Evolutionary conservation across 2,888 invertebrate species (phyloP), one percentile per base, ranked within the genome.

Genomic region (Camptogramma bilineatum): DNA sequence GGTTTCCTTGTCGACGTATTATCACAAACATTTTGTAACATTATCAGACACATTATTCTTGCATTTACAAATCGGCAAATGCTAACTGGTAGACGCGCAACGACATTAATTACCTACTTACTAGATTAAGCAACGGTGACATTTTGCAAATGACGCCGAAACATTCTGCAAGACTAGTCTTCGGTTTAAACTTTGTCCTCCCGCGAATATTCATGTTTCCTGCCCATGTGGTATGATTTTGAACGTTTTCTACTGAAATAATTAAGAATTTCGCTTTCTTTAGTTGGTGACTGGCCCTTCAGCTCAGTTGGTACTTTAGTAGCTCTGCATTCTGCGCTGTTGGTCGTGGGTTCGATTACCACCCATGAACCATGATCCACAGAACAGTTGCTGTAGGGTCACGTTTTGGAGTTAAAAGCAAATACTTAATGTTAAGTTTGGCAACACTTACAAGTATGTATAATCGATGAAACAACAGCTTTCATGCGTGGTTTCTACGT

Each of bases 1-100:
- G 55, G 44, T 64, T 66, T 58, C 62, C 62, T 64, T 51, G 62
- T 31, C 52, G 60, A 61, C 46, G 46, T 50, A 59, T 57, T 66
- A 68, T 68, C 68, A 53, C 57, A 62, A 57, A 17, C 62, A 57
- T 62, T 62, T 64, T 62, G 59, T 64, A 66, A 57, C 21, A 54
- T 62, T 50, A 62, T 61, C 61, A 58, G 50, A 39, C 42, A 58
- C 62, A 62, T 65, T 62, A 51, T 21, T 65, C 62, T 51, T 64
- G 63, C 56, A 39, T 34, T 39, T 56, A 48, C 59, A 47, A 55
- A 64, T 64, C 48, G 44, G 50, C 63, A 59, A 64, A 64, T 59
- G 59, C 59, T 64, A 64, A 64, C 52, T 52, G 47, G 55, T 52
- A 61, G 56, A 60, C 48, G 51, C 51, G 16, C 56, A 52, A 18